A percentile compares a stretch with the other conserved stretches of the same genome.
Evolutionary conservation across 2,797 vertebrate species (phyloP).

Genomic region (Varecia variegata): DNA sequence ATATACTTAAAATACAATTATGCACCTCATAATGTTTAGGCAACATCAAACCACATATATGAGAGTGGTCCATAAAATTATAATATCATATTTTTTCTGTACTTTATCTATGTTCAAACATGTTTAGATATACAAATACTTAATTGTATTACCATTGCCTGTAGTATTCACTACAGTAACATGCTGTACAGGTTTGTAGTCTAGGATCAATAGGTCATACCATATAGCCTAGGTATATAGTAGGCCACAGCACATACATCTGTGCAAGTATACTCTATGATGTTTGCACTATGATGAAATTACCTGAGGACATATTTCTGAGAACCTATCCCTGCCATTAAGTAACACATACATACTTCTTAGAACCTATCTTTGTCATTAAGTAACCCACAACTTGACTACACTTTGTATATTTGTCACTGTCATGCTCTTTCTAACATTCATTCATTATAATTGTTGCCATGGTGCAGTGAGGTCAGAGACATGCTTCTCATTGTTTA

Average conservation of each 20-base stretch:
- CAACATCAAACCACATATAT: neutral
- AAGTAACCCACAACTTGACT: neutral
- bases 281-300: neutral
- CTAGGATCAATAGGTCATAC: neutral
- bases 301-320: neutral
- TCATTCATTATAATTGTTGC: neutral
- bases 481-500: neutral
- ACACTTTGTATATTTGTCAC: neutral
- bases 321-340: neutral
- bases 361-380: neutral
- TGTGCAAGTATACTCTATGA: neutral
- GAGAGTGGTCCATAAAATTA: neutral
- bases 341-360: neutral
- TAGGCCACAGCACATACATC: neutral
- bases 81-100: neutral
- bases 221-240: too few relatives aligned
- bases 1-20: neutral
- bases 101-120: neutral
- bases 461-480: neutral
- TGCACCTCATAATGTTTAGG: neutral
- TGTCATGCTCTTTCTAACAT: neutral
- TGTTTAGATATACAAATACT: neutral
- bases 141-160: neutral
- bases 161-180: neutral
- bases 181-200: neutral